phyloP scores from a whole-genome alignment of 2,797 vertebrate species.

The Hozukius guyotensis region DNA sequence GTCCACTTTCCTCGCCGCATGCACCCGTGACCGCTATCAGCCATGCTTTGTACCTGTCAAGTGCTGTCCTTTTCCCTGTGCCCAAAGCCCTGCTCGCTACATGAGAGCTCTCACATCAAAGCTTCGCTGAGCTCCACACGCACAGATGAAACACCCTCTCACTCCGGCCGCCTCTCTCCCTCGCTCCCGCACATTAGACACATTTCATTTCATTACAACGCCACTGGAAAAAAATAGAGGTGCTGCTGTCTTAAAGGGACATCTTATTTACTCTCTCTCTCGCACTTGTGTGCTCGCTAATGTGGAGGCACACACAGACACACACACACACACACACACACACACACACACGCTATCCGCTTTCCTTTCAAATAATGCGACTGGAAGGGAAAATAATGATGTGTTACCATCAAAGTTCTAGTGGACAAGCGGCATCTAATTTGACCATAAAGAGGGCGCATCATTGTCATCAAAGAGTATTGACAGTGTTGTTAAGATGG shows the following conservation, averaged over 20 bases:
- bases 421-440: constrained; percentile 32
- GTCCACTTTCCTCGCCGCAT: constrained; percentile 70
- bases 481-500: background rate
- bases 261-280: constrained; percentile 72
- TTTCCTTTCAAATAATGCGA: constrained; percentile 36
- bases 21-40: constrained; percentile 80
- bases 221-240: constrained; percentile 71
- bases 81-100: constrained; percentile 78
- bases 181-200: constrained; percentile 78
- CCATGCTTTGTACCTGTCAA: constrained; percentile 86
- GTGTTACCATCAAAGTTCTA: constrained; percentile 38
- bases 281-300: constrained; percentile 23
- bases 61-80: constrained; percentile 81
- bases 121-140: constrained; percentile 73
- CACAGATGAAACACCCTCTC: constrained; percentile 82
- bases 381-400: constrained; percentile 48
- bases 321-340: background rate
- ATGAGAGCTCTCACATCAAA: constrained; percentile 84
- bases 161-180: constrained; percentile 71
- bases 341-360: background rate
- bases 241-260: constrained; percentile 76
- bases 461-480: constrained; percentile 20
- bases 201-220: constrained; percentile 81
- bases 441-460: constrained; percentile 15
- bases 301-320: constrained; percentile 6